Evolutionary conservation across 2,888 invertebrate species (phyloP).

Genomic region (Ophion costatus): DNA sequence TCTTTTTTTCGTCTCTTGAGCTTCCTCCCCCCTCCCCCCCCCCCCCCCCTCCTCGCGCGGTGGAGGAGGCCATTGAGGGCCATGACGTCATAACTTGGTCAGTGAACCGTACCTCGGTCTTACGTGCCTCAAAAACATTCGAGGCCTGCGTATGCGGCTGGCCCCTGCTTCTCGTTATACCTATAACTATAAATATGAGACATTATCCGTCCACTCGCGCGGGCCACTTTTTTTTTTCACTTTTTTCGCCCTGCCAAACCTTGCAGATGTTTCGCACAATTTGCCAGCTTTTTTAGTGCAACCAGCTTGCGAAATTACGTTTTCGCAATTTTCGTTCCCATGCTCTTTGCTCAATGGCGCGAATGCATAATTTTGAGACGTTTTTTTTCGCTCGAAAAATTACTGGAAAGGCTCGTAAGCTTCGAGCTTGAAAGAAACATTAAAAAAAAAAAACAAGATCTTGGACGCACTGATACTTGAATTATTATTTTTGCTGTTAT

Average conservation of each 20-base stretch:
- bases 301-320: not conserved
- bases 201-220: constrained; percentile 20
- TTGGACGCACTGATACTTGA: too few species aligned
- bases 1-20: constrained; percentile 32
- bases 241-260: not conserved
- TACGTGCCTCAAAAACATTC: constrained; percentile 78
- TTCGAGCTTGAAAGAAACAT: constrained; percentile 1
- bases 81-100: constrained; percentile 81
- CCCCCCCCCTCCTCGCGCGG: constrained; percentile 8
- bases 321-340: constrained; percentile 5
- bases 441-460: not conserved
- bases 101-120: constrained; percentile 77
- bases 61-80: constrained; percentile 59
- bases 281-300: constrained; percentile 2
- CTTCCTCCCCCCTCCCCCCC: constrained; percentile 15
- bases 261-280: constrained; percentile 2
- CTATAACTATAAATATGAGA: constrained; percentile 25
- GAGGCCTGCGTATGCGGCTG: constrained; percentile 67
- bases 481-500: too few species aligned
- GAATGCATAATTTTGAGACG: not conserved
- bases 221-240: not conserved
- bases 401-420: not conserved
- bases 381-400: not conserved
- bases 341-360: not conserved
- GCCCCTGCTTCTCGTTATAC: constrained; percentile 16